Evolutionary conservation across 1,140 invertebrate genomes (phyloP).

Genomic region (Vanessa tameamea): DNA sequence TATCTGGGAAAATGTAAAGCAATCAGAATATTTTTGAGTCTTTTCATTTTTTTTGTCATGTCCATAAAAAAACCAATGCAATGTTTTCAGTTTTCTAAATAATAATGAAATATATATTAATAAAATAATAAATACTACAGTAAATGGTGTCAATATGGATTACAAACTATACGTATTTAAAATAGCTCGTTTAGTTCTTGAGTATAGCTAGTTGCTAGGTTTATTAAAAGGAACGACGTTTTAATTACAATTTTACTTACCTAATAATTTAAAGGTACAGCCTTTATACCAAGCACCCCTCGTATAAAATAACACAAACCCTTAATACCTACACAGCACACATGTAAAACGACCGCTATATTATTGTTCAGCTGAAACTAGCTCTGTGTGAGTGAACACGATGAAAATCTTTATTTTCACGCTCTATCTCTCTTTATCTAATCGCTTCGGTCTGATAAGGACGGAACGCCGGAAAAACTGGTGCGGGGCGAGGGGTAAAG

Average conservation of each 20-base stretch:
- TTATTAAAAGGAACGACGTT: constrained; percentile 31
- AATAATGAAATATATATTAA: too few relatives aligned
- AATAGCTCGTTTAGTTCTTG: too few relatives aligned
- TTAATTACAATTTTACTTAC: neutral
- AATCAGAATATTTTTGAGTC: neutral
- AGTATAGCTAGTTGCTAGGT: neutral
- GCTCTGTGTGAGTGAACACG: constrained; percentile 77
- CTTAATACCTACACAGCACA: constrained; percentile 57
- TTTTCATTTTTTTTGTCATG: neutral
- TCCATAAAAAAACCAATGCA: too few relatives aligned
- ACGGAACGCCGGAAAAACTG: constrained; percentile 80
- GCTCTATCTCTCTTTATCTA: constrained; percentile 81
- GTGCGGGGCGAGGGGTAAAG: constrained; percentile 77
- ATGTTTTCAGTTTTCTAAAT: too few relatives aligned
- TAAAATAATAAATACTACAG: too few relatives aligned
- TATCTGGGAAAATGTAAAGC: neutral
- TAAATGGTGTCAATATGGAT: too few relatives aligned
- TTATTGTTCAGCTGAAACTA: constrained; percentile 55
- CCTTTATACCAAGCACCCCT: constrained; percentile 32
- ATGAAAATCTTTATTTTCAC: constrained; percentile 81
- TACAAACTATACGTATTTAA: too few relatives aligned
- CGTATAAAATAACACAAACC: constrained; percentile 46
- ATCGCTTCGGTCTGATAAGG: constrained; percentile 78
- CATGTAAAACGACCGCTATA: constrained; percentile 55
- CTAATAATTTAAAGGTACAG: constrained; percentile 12